A percentile compares a stretch with the other conserved stretches of the same genome.
These are phyloP conservation scores for Petroica traversi DNA, from an alignment of 2,113 vertebrate species.

Conservation along the genomic window DNA sequence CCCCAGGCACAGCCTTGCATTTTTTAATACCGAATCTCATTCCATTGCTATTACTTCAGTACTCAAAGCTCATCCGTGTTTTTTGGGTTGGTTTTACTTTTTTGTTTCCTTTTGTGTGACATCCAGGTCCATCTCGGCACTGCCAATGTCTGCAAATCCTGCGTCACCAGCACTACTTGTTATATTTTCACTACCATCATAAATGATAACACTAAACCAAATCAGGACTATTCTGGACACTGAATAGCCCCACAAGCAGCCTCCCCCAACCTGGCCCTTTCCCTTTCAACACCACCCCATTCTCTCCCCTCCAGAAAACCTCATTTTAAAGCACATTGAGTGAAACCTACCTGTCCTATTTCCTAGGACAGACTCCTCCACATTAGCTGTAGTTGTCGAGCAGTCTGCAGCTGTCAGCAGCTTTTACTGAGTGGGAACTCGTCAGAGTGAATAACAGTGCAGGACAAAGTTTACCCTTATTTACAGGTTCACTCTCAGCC, in stretches of 20 bases:
- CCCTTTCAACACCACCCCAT: neutral
- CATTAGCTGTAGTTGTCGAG: neutral
- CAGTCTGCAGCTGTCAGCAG: neutral
- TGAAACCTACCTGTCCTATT: neutral
- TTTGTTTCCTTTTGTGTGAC: neutral
- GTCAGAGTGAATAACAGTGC: neutral
- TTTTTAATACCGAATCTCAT: conserved; percentile 58
- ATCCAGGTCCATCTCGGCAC: neutral
- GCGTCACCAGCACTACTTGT: neutral
- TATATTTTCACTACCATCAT: neutral
- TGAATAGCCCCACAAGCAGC: neutral
- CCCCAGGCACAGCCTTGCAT: conserved; percentile 17
- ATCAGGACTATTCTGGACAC: neutral
- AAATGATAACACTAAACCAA: neutral
- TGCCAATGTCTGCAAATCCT: neutral
- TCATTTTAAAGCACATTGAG: neutral
- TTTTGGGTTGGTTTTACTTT: neutral
- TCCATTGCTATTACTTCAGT: conserved; percentile 48
- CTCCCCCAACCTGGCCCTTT: neutral
- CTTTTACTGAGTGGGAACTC: neutral
- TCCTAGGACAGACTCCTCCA: neutral
- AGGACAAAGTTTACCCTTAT: neutral
- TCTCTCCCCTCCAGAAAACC: neutral
- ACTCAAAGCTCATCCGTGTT: neutral
- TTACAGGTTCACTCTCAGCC: neutral